Evolutionary conservation across 92 coral and sea anemone genomes (phyloP).

Genomic region (Siderastrea siderea): DNA sequence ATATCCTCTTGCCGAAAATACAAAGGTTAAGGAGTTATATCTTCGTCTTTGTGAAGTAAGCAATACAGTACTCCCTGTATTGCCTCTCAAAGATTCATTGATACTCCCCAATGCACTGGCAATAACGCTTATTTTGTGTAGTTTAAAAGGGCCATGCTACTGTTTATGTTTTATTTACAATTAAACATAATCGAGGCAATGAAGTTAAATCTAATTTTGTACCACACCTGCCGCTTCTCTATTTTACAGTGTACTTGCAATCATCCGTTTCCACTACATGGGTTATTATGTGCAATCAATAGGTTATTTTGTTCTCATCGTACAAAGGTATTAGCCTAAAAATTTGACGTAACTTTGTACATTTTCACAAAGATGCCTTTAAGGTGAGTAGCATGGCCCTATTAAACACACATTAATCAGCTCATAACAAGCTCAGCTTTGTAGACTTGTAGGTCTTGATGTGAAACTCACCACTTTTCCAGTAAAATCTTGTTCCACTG

Average conservation of each 20-base stretch:
- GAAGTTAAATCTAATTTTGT: not conserved
- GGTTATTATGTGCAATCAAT: not conserved
- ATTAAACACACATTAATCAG: not conserved
- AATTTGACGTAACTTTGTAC: not conserved
- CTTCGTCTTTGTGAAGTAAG: constrained; percentile 6
- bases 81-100: constrained; percentile 34
- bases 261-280: not conserved
- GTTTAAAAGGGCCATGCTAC: not conserved
- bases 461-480: not conserved
- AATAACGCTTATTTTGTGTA: not conserved
- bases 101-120: constrained; percentile 11
- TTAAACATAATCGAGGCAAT: not conserved
- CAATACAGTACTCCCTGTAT: not conserved
- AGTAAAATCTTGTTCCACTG: not conserved
- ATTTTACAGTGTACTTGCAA: no score
- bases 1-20: not conserved
- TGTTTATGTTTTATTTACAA: not conserved
- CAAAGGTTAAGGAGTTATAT: not conserved
- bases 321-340: not conserved
- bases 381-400: not conserved
- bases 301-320: not conserved
- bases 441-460: no score
- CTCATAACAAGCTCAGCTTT: no score
- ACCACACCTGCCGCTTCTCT: no score
- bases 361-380: not conserved